Percentiles rank a stretch among this genome's conserved stretches.
Evolutionary conservation across 1,140 invertebrate species (phyloP).

Genomic region (Zaprionus gabonicus): DNA sequence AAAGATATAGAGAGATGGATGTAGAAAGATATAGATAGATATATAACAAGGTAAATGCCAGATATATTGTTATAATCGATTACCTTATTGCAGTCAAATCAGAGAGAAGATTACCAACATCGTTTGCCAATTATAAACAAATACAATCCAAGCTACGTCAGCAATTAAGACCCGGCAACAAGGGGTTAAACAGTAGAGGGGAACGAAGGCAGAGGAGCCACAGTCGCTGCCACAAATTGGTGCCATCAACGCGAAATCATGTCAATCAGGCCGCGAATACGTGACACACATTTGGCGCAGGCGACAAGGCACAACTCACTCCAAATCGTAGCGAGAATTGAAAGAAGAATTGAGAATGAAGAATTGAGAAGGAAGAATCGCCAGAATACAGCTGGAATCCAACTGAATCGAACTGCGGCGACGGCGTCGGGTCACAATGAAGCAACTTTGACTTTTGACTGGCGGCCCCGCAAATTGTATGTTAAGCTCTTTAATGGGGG

Average conservation of each 20-base stretch:
- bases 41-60: no score
- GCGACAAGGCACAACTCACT: not conserved
- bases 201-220: not conserved
- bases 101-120: not conserved
- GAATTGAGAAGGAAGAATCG: not conserved
- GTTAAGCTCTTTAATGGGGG: slow-evolving; percentile 58
- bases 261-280: slow-evolving; percentile 70
- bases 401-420: slow-evolving; percentile 10
- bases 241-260: slow-evolving; percentile 57
- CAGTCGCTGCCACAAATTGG: slow-evolving; percentile 20
- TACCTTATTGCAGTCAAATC: no score
- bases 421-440: slow-evolving; percentile 25
- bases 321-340: not conserved
- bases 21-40: not conserved
- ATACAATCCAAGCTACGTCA: not conserved
- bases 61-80: no score
- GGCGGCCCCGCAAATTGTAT: slow-evolving; percentile 53
- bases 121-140: not conserved
- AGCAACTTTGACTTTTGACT: slow-evolving; percentile 47
- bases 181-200: not conserved
- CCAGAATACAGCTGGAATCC: no score
- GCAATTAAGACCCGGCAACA: not conserved
- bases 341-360: not conserved
- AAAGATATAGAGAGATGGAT: not conserved
- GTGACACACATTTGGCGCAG: slow-evolving; percentile 69